Conservation (phyloP, 2,888 invertebrate genomes). For the Polydrusus tereticollis region DNA sequence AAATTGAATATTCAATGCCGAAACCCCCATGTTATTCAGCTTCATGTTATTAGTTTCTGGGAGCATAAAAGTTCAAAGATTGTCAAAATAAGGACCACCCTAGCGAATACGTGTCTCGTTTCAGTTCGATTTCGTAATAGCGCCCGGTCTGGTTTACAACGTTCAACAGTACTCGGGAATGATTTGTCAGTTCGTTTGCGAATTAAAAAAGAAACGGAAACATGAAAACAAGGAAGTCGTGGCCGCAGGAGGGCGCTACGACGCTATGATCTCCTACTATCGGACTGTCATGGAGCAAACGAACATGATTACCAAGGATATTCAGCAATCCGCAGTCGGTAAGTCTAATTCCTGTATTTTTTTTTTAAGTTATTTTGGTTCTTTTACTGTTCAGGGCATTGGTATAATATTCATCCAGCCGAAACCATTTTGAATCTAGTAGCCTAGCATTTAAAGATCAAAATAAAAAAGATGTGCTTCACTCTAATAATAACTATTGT, state of each 20-base stretch:
- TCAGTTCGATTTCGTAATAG: slow-evolving; percentile 74
- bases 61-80: too few relatives aligned
- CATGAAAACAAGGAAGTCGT: slow-evolving; percentile 76
- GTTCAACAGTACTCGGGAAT: slow-evolving; percentile 76
- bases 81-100: too few relatives aligned
- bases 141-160: slow-evolving; percentile 74
- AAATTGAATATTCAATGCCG: too few relatives aligned
- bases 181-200: slow-evolving; percentile 77
- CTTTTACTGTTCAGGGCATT: too few relatives aligned
- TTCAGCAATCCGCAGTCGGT: slow-evolving; percentile 73
- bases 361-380: not conserved
- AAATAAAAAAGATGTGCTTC: too few relatives aligned
- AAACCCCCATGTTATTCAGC: too few relatives aligned
- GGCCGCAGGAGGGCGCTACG: slow-evolving; percentile 92
- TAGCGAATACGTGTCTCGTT: too few relatives aligned
- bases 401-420: too few relatives aligned
- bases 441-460: too few relatives aligned
- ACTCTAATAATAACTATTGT: too few relatives aligned
- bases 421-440: too few relatives aligned
- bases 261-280: slow-evolving; percentile 81
- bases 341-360: not conserved
- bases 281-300: slow-evolving; percentile 64
- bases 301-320: slow-evolving; percentile 56
- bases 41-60: too few relatives aligned
- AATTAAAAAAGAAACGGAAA: slow-evolving; percentile 70